Conservation (phyloP, 2,113 vertebrate genomes). For the Lepus americanus region DNA sequence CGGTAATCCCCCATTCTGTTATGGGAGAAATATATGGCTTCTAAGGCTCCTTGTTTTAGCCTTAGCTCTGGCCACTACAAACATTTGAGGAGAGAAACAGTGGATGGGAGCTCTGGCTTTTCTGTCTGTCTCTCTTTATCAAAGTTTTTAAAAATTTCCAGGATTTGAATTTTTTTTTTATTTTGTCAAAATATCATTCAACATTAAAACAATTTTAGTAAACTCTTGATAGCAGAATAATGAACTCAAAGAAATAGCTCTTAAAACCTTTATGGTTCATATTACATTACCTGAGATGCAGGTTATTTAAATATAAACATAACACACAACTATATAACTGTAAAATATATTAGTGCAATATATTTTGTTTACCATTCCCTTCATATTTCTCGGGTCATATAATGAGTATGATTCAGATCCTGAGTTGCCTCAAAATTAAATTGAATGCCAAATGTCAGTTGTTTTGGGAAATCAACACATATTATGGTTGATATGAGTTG, state of each 20-base stretch:
- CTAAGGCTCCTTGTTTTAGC: too few species aligned
- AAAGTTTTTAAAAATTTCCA: background rate
- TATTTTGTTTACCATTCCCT: slow-evolving; percentile 60
- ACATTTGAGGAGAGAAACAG: too few species aligned
- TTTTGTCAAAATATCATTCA: background rate
- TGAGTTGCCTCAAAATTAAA: slow-evolving; percentile 47
- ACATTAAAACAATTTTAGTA: background rate
- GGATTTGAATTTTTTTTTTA: background rate
- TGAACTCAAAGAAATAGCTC: background rate
- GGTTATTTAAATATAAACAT: slow-evolving; percentile 26
- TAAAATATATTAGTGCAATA: slow-evolving; percentile 17
- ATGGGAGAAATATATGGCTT: too few species aligned
- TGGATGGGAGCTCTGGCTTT: too few species aligned
- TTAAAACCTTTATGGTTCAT: background rate
- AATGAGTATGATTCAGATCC: slow-evolving; percentile 50
- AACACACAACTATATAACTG: background rate
- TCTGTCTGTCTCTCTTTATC: too few species aligned
- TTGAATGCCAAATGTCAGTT: slow-evolving; percentile 34
- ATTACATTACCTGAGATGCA: background rate
- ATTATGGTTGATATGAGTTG: background rate
- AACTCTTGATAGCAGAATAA: slow-evolving; percentile 8
- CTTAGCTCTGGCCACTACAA: too few species aligned
- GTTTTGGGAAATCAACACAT: slow-evolving; percentile 52
- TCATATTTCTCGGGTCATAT: background rate
- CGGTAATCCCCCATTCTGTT: too few species aligned